Percentiles rank a stretch among this genome's conserved stretches.
Evolutionary conservation across 2,797 vertebrate genomes (phyloP).

Genomic region (Myotis pilosus): DNA sequence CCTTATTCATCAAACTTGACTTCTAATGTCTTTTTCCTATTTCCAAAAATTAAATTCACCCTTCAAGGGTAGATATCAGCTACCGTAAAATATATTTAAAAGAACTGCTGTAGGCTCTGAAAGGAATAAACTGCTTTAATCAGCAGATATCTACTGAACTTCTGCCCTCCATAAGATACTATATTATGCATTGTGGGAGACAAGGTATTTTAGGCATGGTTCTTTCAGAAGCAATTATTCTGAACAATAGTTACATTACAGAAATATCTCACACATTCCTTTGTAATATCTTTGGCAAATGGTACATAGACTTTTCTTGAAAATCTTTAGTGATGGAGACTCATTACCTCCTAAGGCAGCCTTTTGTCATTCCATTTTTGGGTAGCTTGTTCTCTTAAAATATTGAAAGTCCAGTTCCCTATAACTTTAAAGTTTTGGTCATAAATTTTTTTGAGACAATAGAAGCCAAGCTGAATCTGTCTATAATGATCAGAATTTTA

Average conservation of each 20-base stretch:
- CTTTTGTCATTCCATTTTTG: constrained; percentile 10
- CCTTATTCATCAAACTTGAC: not conserved
- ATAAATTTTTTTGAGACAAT: not conserved
- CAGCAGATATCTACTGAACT: not conserved
- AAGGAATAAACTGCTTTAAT: not conserved
- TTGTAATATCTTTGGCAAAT: constrained; percentile 35
- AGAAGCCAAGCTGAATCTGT: not conserved
- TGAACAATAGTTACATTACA: constrained; percentile 17
- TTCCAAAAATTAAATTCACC: constrained; percentile 1
- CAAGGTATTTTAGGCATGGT: not conserved
- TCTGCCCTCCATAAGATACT: not conserved
- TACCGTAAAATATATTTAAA: not conserved
- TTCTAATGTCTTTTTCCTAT: not conserved
- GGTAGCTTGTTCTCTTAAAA: constrained; percentile 14
- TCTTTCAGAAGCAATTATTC: constrained; percentile 37
- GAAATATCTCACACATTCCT: constrained; percentile 12
- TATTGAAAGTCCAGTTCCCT: not conserved
- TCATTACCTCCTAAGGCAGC: not conserved
- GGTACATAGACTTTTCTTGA: not conserved
- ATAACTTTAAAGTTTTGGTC: not conserved
- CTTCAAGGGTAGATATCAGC: not conserved
- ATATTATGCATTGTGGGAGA: not conserved
- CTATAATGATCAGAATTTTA: not conserved
- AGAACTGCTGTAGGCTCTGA: not conserved
- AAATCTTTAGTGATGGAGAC: constrained; percentile 24